Evolutionary conservation across 2,797 vertebrate genomes (phyloP).

Genomic region (Myotis daubentonii): DNA sequence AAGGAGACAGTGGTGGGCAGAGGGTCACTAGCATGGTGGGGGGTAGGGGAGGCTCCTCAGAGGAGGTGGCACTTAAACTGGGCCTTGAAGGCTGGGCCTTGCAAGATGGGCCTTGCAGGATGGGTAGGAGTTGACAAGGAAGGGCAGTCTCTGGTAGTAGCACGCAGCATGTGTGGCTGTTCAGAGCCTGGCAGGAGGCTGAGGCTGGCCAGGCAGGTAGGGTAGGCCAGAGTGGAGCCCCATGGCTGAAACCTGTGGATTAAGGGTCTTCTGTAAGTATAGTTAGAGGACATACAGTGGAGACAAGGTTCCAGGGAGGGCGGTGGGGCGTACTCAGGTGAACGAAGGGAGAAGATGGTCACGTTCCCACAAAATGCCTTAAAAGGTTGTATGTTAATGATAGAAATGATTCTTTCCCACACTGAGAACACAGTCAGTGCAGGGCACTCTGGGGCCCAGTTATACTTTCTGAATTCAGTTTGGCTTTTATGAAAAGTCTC

Average conservation of each 20-base stretch:
- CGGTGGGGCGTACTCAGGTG: too few relatives aligned
- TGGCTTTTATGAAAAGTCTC: neutral
- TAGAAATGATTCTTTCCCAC: neutral
- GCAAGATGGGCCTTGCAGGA: neutral
- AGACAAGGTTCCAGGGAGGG: too few relatives aligned
- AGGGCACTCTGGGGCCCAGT: neutral
- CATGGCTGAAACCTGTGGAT: neutral
- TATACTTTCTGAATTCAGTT: neutral
- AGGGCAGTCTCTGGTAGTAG: neutral
- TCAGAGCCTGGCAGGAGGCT: neutral
- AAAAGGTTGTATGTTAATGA: fast-evolving
- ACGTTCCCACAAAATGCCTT: neutral
- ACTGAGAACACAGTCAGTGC: neutral
- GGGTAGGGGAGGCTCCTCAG: neutral
- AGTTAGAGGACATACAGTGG: neutral
- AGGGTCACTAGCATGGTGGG: neutral
- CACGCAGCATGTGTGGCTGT: fast-evolving
- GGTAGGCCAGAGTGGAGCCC: neutral
- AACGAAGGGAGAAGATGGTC: neutral
- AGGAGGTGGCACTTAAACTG: neutral
- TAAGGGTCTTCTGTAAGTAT: neutral
- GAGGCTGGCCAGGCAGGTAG: neutral
- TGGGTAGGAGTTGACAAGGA: neutral
- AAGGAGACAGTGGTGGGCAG: neutral
- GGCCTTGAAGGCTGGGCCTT: neutral